Percentiles rank a stretch among this genome's conserved stretches.
These are phyloP conservation scores for Montipora cactus DNA, from an alignment of 64 coral and sea anemone species.

Conservation along the genomic window DNA sequence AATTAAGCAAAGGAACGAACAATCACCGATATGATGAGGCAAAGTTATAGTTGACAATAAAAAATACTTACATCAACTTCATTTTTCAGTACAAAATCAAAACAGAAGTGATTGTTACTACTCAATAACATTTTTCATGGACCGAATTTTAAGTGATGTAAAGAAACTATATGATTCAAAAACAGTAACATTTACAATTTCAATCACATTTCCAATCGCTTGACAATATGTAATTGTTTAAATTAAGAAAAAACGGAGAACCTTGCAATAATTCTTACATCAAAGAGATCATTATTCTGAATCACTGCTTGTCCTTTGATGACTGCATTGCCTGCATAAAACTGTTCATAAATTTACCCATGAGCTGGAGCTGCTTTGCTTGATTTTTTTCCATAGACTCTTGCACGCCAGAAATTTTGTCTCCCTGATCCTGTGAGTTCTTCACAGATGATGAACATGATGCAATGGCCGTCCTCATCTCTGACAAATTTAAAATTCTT, in stretches of 20 bases:
- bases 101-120: too few relatives aligned
- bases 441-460: too few relatives aligned
- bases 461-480: too few relatives aligned
- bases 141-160: neutral
- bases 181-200: neutral
- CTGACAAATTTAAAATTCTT: too few relatives aligned
- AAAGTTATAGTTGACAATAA: neutral
- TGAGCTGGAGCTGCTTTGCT: constrained; percentile 48
- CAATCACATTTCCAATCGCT: too few relatives aligned
- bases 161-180: constrained; percentile 8
- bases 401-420: constrained; percentile 31
- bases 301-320: constrained; percentile 17
- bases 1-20: neutral
- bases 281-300: neutral
- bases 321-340: constrained; percentile 55
- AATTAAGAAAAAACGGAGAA: neutral
- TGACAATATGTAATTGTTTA: too few relatives aligned
- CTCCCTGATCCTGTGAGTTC: constrained; percentile 32
- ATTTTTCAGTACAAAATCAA: neutral
- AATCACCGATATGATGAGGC: neutral
- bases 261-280: neutral
- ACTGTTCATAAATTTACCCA: constrained; percentile 63
- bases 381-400: constrained; percentile 70
- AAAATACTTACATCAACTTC: neutral
- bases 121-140: neutral